These are phyloP conservation scores for Rhagium mordax DNA, from an alignment of 2,888 invertebrate species.

Conservation along the genomic window DNA sequence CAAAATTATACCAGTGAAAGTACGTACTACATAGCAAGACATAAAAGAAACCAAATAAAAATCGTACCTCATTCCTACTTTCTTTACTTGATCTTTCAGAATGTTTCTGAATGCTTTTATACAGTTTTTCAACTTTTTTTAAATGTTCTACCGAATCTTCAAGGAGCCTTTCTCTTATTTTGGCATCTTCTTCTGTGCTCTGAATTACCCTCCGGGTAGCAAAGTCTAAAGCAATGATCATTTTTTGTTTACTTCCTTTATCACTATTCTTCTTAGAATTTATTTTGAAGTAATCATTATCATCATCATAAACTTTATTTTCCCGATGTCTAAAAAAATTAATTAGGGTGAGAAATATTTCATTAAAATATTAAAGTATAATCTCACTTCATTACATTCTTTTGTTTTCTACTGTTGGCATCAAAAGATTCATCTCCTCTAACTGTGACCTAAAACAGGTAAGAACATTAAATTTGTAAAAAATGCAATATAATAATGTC, in stretches of 20 bases:
- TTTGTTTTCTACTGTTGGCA: constrained; percentile 45
- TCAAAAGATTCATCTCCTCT: constrained; percentile 53
- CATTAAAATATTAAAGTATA: neutral
- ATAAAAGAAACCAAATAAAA: neutral
- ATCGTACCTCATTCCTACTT: constrained; percentile 38
- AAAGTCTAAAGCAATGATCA: constrained; percentile 67
- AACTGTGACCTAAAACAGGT: constrained; percentile 52
- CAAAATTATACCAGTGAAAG: too few relatives aligned
- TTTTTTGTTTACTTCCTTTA: constrained; percentile 61
- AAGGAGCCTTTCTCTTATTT: constrained; percentile 58
- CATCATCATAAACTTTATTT: constrained; percentile 91
- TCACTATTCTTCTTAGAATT: constrained; percentile 79
- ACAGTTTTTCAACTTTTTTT: constrained; percentile 60
- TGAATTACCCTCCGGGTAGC: constrained; percentile 64
- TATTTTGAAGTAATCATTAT: constrained; percentile 92
- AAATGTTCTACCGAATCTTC: constrained; percentile 62
- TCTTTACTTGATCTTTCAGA: constrained; percentile 43
- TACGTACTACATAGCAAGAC: too few relatives aligned
- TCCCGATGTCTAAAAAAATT: constrained; percentile 64
- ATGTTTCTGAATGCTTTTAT: constrained; percentile 58
- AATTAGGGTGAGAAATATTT: constrained; percentile 4
- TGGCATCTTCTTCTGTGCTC: constrained; percentile 60
- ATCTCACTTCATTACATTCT: constrained; percentile 55
- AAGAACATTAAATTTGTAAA: too few relatives aligned
- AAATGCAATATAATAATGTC: too few relatives aligned